Evolutionary conservation across 2,797 vertebrate genomes (phyloP).

Genomic region (Enoplosus armatus): DNA sequence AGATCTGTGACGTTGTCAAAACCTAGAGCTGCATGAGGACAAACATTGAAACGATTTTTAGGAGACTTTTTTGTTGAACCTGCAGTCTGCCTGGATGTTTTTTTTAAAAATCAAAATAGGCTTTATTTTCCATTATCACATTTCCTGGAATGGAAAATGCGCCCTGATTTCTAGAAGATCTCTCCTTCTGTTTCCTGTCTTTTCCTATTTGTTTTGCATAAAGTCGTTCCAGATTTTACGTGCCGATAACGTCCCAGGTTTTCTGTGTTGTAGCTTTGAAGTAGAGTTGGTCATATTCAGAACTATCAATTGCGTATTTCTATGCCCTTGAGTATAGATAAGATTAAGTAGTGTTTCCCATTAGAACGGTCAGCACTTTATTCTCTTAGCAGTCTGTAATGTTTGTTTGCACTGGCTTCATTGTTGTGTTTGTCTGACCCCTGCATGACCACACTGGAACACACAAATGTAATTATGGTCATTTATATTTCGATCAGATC

Average conservation of each 20-base stretch:
- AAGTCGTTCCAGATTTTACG: conserved; percentile 29
- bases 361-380: conserved; percentile 15
- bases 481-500: conserved; percentile 69
- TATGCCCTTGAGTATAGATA: not conserved
- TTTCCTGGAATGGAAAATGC: conserved; percentile 33
- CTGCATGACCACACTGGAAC: conserved; percentile 62
- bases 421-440: conserved; percentile 64
- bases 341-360: conserved; percentile 29
- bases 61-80: conserved; percentile 14
- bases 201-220: conserved; percentile 20
- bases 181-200: conserved; percentile 41
- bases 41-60: conserved; percentile 16
- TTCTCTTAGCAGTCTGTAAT: conserved; percentile 18
- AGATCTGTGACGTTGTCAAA: conserved; percentile 11
- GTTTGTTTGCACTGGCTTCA: conserved; percentile 64
- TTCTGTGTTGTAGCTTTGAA: conserved; percentile 15
- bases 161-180: conserved; percentile 35
- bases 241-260: conserved; percentile 23
- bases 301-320: conserved; percentile 5
- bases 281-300: conserved; percentile 1
- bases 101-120: conserved; percentile 2
- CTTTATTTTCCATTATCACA: conserved; percentile 37
- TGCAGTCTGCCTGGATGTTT: not conserved
- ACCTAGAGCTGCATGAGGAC: not conserved
- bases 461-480: conserved; percentile 66